Percentiles rank a stretch among this genome's conserved stretches.
Conservation (phyloP, 2,888 invertebrate genomes). For the Scaeva pyrastri region DNA sequence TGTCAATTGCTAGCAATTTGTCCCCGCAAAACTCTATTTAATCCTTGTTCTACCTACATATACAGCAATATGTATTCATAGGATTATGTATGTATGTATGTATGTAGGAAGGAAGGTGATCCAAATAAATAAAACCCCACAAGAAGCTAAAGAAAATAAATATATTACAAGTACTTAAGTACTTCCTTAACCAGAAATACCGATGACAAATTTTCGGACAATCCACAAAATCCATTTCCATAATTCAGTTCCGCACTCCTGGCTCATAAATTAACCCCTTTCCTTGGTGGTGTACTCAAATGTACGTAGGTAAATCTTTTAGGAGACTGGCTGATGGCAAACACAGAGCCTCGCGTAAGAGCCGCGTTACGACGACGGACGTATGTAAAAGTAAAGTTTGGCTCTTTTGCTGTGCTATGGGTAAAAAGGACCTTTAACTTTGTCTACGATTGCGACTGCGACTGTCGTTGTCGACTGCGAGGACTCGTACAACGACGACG, state of each 20-base stretch:
- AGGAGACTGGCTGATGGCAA: slow-evolving; percentile 18
- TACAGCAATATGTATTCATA: no score
- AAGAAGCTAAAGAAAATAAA: slow-evolving; percentile 14
- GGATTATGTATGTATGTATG: no score
- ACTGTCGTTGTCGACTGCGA: not conserved
- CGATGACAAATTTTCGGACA: slow-evolving; percentile 74
- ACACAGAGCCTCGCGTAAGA: slow-evolving; percentile 24
- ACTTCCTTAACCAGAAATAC: slow-evolving; percentile 67
- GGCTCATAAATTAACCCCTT: slow-evolving; percentile 55
- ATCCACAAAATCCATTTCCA: slow-evolving; percentile 75
- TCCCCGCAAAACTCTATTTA: slow-evolving; percentile 9
- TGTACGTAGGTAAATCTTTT: not conserved
- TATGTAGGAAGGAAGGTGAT: slow-evolving; percentile 1
- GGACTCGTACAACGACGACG: slow-evolving; percentile 3
- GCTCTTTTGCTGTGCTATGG: not conserved
- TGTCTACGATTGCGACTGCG: slow-evolving; percentile 22
- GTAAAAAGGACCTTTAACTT: slow-evolving; percentile 49
- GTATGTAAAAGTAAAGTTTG: not conserved
- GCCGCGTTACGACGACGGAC: slow-evolving; percentile 40
- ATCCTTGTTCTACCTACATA: not conserved
- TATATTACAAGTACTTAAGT: slow-evolving; percentile 58
- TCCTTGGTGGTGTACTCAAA: not conserved
- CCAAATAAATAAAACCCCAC: not conserved
- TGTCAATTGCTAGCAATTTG: slow-evolving; percentile 39
- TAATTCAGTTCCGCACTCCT: slow-evolving; percentile 53